phyloP scores from a whole-genome alignment of 2,888 invertebrate species.

The Microctonus brassicae region DNA sequence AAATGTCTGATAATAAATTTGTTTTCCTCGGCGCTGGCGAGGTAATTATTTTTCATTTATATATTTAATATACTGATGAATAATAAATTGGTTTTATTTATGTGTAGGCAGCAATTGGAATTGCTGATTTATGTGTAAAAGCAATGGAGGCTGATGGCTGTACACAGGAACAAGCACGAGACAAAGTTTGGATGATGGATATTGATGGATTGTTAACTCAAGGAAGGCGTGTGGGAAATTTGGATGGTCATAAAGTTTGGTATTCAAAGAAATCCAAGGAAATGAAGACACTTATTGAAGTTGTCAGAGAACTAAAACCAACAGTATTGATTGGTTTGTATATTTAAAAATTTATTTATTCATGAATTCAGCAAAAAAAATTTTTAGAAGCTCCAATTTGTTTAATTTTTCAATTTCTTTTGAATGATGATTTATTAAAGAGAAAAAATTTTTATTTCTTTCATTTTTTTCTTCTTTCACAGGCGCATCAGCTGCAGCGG shows the following conservation, averaged over 20 bases:
- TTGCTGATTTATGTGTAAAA: slow-evolving; percentile 89
- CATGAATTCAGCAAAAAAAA: neutral
- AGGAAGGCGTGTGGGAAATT: slow-evolving; percentile 75
- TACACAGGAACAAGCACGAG: slow-evolving; percentile 79
- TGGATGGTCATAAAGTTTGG: slow-evolving; percentile 79
- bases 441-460: too few relatives aligned
- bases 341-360: slow-evolving; percentile 23
- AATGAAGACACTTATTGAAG: slow-evolving; percentile 82
- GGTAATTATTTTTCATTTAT: slow-evolving; percentile 60
- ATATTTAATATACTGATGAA: neutral
- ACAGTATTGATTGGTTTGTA: slow-evolving; percentile 86
- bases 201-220: slow-evolving; percentile 90
- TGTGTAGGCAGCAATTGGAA: slow-evolving; percentile 88
- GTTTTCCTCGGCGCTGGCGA: slow-evolving; percentile 92
- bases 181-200: slow-evolving; percentile 96
- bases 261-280: slow-evolving; percentile 86
- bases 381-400: too few relatives aligned
- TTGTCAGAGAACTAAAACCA: slow-evolving; percentile 89
- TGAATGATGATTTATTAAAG: too few relatives aligned
- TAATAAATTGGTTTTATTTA: neutral
- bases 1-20: slow-evolving; percentile 88
- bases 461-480: slow-evolving; percentile 48
- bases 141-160: slow-evolving; percentile 85
- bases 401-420: too few relatives aligned
- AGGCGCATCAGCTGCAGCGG: slow-evolving; percentile 94